A percentile compares a stretch with the other conserved stretches of the same genome.
Evolutionary conservation across 1,140 invertebrate species (phyloP).

Genomic region (Chelonus insularis): DNA sequence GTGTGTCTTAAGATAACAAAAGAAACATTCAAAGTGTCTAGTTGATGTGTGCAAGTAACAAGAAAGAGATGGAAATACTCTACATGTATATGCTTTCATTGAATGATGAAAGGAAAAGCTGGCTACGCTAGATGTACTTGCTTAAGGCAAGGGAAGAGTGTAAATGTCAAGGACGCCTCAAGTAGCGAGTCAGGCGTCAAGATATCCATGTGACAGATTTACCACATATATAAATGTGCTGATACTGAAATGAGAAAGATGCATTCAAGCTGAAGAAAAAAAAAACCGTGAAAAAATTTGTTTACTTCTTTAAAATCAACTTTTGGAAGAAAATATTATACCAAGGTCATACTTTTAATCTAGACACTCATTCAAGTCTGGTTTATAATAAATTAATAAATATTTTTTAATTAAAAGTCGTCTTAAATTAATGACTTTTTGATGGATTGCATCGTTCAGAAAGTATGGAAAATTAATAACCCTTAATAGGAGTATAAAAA

Average conservation of each 20-base stretch:
- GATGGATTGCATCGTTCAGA: too few relatives aligned
- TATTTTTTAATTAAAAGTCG: too few relatives aligned
- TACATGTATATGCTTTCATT: background rate
- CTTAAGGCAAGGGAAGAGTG: conserved; percentile 21
- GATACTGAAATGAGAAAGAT: background rate
- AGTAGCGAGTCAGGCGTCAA: conserved; percentile 13
- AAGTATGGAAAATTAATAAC: too few relatives aligned
- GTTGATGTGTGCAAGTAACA: background rate
- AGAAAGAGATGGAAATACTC: background rate
- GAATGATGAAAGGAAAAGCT: background rate
- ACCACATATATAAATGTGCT: background rate
- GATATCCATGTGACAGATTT: conserved; percentile 23
- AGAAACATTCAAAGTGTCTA: background rate
- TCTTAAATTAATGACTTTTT: too few relatives aligned
- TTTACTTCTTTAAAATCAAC: too few relatives aligned
- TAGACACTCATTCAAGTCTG: too few relatives aligned
- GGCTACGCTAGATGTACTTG: background rate
- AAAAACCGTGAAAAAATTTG: background rate
- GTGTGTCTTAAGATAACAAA: background rate
- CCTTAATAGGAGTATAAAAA: too few relatives aligned
- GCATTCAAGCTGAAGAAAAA: background rate
- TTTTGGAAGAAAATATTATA: too few relatives aligned
- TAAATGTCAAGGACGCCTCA: conserved; percentile 22
- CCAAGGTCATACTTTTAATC: too few relatives aligned
- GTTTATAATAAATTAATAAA: too few relatives aligned